These are phyloP conservation scores for Eurosta solidaginis DNA, from an alignment of 1,140 invertebrate genomes.

Conservation along the genomic window DNA sequence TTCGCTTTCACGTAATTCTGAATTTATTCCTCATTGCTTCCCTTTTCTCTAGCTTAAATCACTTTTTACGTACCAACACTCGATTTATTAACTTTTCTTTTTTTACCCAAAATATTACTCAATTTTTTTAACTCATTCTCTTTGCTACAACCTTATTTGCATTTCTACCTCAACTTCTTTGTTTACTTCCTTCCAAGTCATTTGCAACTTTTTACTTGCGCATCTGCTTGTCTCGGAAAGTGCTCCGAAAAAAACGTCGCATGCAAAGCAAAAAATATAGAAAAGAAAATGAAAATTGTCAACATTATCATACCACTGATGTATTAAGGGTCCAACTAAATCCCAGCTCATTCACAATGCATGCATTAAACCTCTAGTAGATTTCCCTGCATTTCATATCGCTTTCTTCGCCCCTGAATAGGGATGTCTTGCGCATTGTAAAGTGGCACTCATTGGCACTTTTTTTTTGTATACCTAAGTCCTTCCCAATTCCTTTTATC, in stretches of 20 bases:
- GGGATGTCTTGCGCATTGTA: neutral
- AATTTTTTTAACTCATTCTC: neutral
- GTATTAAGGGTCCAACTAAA: neutral
- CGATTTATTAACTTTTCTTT: neutral
- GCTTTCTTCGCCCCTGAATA: neutral
- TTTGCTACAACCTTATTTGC: neutral
- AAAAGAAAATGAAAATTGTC: neutral
- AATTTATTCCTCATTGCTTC: no score
- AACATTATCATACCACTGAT: constrained; percentile 1
- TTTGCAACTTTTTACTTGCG: neutral
- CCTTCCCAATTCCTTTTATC: constrained; percentile 27
- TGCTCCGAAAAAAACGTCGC: neutral
- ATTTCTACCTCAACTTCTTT: neutral
- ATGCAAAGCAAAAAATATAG: neutral
- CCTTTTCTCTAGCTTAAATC: no score
- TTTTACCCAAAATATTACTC: neutral
- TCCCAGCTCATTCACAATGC: constrained; percentile 10
- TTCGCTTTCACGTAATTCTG: no score
- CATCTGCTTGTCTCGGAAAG: neutral
- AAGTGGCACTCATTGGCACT: constrained; percentile 25
- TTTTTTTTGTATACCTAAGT: constrained; percentile 1
- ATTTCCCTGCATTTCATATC: neutral
- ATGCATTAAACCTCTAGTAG: constrained; percentile 9
- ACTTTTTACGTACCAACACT: neutral
- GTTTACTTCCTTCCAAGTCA: constrained; percentile 2